Base-by-base conservation (phyloP, 2,797 vertebrate genomes). In the Heterohyrax brucei region DNA sequence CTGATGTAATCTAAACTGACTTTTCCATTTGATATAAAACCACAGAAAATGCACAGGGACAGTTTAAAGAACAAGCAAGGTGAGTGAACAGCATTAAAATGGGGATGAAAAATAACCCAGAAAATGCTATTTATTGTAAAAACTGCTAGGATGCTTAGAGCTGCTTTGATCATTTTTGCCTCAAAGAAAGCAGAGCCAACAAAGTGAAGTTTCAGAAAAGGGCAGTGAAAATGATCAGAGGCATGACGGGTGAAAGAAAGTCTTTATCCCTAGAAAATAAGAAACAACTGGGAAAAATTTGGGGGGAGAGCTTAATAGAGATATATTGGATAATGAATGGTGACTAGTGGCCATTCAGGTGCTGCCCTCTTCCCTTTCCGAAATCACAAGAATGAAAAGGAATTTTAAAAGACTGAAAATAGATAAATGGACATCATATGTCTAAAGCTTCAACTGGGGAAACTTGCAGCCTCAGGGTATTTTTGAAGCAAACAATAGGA, bases 61-160 rank as follows among this genome's bases (percentile, higher is more conserved):
- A 95, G 97, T 97, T 96, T 94, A 96, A 97, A 98, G 97, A 96
- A 88, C 85, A 96, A 95, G 95, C 95, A 96, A 96, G 93, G 97
- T 97, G 94, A 97, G 96, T 94, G 95, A 96, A 97, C 72, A 39
- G 96, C 96, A 97, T 98, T 97, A 97, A 97, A 97, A 98, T 96
- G 82, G 97, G 93, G 97, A 97, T 92, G 90, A 96, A 97, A 98
- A 97, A 97, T 97, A 98, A 95, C 97, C 96, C 96, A 96, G 96
- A 96, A 98, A 98, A 98, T 97, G 95, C 96, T 98, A 98, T 98
- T 98, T 98, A 98, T 98, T 97, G 97, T 98, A 97, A 97, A 97
- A 97, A 97, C 96, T 96, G 96, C 96, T 59, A 24, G 96, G 95
- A 93, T 97, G 96, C 97, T 97, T 97, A 97, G 95, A 96, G 94